A percentile compares a stretch with the other conserved stretches of the same genome.
Evolutionary conservation across 2,113 vertebrate species (phyloP).

Genomic region (Crotalus tigris): DNA sequence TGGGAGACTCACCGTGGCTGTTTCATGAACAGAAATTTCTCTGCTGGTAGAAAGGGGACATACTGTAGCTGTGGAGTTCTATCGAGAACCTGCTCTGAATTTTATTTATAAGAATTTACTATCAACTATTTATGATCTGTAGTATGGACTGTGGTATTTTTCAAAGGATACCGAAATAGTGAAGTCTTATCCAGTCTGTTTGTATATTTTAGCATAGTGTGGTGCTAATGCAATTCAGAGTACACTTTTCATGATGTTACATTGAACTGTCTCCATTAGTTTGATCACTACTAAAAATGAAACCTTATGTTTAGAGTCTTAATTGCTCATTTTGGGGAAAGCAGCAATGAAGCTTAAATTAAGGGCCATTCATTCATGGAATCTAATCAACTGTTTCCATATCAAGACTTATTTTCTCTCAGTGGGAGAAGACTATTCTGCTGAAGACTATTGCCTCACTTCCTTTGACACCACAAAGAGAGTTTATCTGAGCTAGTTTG

Average conservation of each 20-base stretch:
- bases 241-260: not conserved
- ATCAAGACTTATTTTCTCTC: not conserved
- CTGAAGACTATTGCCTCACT: conserved; percentile 27
- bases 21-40: not conserved
- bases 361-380: not conserved
- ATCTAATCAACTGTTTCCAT: not conserved
- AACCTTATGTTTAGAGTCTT: not conserved
- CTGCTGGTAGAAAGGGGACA: no score
- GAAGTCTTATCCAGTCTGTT: not conserved
- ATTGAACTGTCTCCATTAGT: not conserved
- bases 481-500: not conserved
- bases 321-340: conserved; percentile 3
- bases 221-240: not conserved
- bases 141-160: not conserved
- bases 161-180: not conserved
- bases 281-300: not conserved
- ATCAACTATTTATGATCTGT: not conserved
- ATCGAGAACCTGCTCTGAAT: not conserved
- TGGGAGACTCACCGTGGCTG: no score
- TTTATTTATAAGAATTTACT: not conserved
- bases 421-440: not conserved
- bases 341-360: not conserved
- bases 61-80: not conserved
- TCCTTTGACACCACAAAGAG: conserved; percentile 2
- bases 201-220: not conserved